Evolutionary conservation across 1,140 invertebrate species (phyloP), one percentile per base, ranked within the genome.

Genomic region (Druon quercuslanigerum): DNA sequence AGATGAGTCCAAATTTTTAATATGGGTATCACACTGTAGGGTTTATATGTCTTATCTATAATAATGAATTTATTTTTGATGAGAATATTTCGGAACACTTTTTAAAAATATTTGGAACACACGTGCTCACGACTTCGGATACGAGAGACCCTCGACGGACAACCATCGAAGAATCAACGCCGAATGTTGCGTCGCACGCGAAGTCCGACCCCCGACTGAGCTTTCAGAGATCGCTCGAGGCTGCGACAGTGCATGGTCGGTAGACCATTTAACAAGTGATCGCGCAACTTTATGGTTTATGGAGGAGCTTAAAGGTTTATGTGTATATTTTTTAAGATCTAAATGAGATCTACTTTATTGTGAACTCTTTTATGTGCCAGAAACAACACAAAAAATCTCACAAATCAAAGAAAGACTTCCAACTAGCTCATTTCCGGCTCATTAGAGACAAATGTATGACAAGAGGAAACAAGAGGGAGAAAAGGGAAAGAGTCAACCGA

Each of bases 141-240:
- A 16, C 25, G 12, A 40, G 40, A 46, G 60, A 66, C 60, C 25
- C 8, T 17, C 72, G 72, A 73, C 25, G 9, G 51, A 33, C 16
- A 51, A 33, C 25, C 50, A 52, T 52, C 51, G 25, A 51, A 51
- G 51, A 71, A 14, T 25, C 51, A 57, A 60, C 56, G 9, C 54
- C 71, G 40, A 51, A 40, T 78, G 81, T 83, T 72, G 71, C 73
- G 79, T 80, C 79, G 76, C 79, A 82, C 83, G 82, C 82, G 85
- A 82, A 84, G 84, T 86, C 77, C 80, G 72, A 75, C 84, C 82
- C 79, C 84, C 85, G 79, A 86, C 82, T 86, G 83, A 84, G 60
- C 60, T 66, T 66, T 66, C 16, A 20, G 60, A 40, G 60, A 5
- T 72, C 25, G 60, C 33, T 66, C 25, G 60, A 12, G 60, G 60